phyloP scores from a whole-genome alignment of 2,888 invertebrate species.

The Lepidocyrtoides sp. region DNA sequence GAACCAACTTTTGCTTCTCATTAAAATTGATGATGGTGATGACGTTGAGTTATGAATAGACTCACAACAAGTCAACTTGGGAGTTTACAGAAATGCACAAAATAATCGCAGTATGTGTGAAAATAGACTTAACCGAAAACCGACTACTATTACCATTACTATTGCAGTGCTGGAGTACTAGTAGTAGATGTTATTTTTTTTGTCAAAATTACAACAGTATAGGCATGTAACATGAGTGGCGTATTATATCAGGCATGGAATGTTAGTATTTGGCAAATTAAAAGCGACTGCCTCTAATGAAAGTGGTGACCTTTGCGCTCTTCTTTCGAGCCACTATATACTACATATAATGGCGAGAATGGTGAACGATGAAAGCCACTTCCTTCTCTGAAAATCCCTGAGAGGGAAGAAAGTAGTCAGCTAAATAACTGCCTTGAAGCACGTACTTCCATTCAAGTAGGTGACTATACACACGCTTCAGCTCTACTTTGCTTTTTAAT shows the following conservation, averaged over 20 bases:
- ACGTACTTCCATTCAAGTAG: constrained; percentile 12
- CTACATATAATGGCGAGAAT: background rate
- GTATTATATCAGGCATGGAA: constrained; percentile 18
- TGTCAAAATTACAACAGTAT: background rate
- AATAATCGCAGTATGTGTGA: background rate
- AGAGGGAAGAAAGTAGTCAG: constrained; percentile 25
- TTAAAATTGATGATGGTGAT: constrained; percentile 60
- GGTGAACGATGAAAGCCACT: constrained; percentile 18
- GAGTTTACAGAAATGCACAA: background rate
- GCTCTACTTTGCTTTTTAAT: constrained; percentile 11
- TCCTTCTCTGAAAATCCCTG: constrained; percentile 23
- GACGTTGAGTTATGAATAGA: constrained; percentile 19
- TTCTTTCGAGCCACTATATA: background rate
- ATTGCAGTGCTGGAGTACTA: too few relatives aligned
- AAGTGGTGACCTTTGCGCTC: constrained; percentile 26
- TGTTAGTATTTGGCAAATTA: constrained; percentile 36
- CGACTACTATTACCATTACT: too few relatives aligned
- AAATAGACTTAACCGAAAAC: background rate
- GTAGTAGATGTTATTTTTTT: background rate
- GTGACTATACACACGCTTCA: background rate
- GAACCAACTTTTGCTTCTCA: constrained; percentile 42
- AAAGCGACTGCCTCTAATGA: constrained; percentile 40
- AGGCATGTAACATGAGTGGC: constrained; percentile 22
- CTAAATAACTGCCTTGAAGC: constrained; percentile 21
- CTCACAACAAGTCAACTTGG: too few relatives aligned